Base-by-base conservation (phyloP, 2,888 invertebrate genomes). In the Colostygia pectinataria region DNA sequence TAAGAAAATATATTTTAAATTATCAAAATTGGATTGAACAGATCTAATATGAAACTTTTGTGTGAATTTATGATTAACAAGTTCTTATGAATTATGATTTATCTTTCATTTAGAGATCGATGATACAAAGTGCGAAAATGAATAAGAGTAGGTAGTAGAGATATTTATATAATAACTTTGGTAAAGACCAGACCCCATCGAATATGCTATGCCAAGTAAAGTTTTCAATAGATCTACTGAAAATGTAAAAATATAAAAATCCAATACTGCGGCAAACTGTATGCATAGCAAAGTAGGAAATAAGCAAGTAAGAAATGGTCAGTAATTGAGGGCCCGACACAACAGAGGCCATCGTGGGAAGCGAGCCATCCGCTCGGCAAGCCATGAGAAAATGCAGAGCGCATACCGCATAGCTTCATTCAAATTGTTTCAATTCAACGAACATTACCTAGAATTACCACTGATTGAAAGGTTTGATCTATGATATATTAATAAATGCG, bases 331-430 rank as follows among this genome's bases (percentile, higher is more conserved):
- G 50, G 56, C 55, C 18, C 52, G 25, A 57, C 55, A 57, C 61
- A 56, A 59, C 62, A 53, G 39, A 61, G 50, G 65, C 66, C 65
- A 65, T 57, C 79, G 77, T 77, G 77, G 71, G 76, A 77, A 74
- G 62, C 54, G 43, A 42, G 47, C 62, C 65, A 74, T 59, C 65
- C 61, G 72, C 54, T 57, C 52, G 63, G 63, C 28, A 65, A 68
- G 62, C 48, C 58, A 63, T 63, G 65, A 59, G 64, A 68, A 65
- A 65, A 43, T 52, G 61, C 62, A 60, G 51, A 57, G 53, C 53
- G 58, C 55, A 49, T 48, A 62, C 62, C 52, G 59, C 64, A 53
- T 58, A 51, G 50, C 60, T 65, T 60, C 57, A 43, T 50, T 65
- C 66, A 51, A 68, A 66, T 63, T 52, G 2, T 9, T 15, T 14